Percentiles rank a stretch among this genome's conserved stretches.
phyloP scores from a whole-genome alignment of 2,113 vertebrate species.

The Danionella cerebrum region DNA sequence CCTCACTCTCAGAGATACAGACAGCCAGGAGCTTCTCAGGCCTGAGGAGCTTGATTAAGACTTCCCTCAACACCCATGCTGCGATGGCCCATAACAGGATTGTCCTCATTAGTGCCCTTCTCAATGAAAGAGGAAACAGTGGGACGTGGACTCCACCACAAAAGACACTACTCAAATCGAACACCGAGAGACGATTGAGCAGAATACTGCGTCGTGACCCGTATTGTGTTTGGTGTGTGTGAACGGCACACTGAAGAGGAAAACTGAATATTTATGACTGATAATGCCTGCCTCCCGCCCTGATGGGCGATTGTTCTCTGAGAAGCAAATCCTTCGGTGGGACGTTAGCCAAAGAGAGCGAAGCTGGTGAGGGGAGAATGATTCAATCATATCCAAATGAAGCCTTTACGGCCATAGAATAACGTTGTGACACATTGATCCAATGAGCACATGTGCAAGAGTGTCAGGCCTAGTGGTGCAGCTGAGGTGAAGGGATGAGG shows the following conservation, averaged over 20 bases:
- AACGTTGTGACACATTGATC: too few species aligned
- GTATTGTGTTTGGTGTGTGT: slow-evolving; percentile 57
- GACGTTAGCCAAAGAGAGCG: slow-evolving; percentile 67
- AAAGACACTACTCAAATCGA: slow-evolving; percentile 20
- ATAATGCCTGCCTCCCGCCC: slow-evolving; percentile 55
- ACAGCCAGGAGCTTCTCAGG: background rate
- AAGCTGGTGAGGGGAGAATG: slow-evolving; percentile 53
- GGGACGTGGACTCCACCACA: slow-evolving; percentile 38
- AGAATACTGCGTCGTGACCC: slow-evolving; percentile 61
- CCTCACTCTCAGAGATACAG: background rate
- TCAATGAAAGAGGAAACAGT: slow-evolving; percentile 55
- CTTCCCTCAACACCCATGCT: background rate
- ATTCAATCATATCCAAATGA: too few species aligned
- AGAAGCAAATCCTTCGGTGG: slow-evolving; percentile 68
- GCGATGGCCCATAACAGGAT: slow-evolving; percentile 63
- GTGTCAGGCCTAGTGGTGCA: too few species aligned
- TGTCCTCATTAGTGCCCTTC: slow-evolving; percentile 61
- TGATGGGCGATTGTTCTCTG: slow-evolving; percentile 46
- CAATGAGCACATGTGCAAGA: too few species aligned
- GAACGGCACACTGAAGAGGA: slow-evolving; percentile 24
- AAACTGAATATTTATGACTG: slow-evolving; percentile 68
- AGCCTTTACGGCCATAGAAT: too few species aligned
- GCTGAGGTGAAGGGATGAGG: background rate
- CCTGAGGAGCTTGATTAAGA: slow-evolving; percentile 20
- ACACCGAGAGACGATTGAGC: slow-evolving; percentile 34